Evolutionary conservation across 1,140 invertebrate species (phyloP).

Genomic region (Formica selysi): DNA sequence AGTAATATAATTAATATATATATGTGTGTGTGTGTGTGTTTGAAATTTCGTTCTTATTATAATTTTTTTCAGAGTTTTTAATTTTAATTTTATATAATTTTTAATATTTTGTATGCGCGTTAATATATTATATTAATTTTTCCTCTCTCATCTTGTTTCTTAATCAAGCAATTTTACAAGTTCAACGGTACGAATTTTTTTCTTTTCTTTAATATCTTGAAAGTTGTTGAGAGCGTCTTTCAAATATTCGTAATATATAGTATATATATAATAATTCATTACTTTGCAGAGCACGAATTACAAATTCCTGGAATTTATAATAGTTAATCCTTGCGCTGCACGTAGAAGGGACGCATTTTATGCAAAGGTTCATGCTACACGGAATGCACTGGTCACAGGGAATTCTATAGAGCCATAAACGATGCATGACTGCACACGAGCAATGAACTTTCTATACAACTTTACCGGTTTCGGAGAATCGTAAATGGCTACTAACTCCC

Average conservation of each 20-base stretch:
- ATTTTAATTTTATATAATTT: neutral
- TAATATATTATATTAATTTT: conserved; percentile 2
- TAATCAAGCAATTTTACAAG: neutral
- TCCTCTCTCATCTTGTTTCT: neutral
- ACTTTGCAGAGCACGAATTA: neutral
- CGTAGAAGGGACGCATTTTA: conserved; percentile 15
- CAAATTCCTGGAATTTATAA: conserved; percentile 43
- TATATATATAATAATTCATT: conserved; percentile 17
- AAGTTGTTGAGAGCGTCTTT: neutral
- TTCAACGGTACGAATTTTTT: neutral
- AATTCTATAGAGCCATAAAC: conserved; percentile 35
- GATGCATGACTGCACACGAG: conserved; percentile 28
- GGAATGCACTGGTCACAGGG: conserved; percentile 9
- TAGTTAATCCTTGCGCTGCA: conserved; percentile 41
- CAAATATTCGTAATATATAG: neutral
- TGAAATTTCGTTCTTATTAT: too few species aligned
- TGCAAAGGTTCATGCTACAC: conserved; percentile 22
- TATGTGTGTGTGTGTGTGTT: too few species aligned
- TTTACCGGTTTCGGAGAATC: conserved; percentile 22
- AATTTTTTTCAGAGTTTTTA: neutral
- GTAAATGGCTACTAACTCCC: neutral
- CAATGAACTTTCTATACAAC: neutral
- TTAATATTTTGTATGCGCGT: neutral
- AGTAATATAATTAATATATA: too few species aligned
- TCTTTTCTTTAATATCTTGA: neutral